These are phyloP conservation scores for Paratrypauchen microcephalus DNA, from an alignment of 2,797 vertebrate species.

Conservation along the genomic window DNA sequence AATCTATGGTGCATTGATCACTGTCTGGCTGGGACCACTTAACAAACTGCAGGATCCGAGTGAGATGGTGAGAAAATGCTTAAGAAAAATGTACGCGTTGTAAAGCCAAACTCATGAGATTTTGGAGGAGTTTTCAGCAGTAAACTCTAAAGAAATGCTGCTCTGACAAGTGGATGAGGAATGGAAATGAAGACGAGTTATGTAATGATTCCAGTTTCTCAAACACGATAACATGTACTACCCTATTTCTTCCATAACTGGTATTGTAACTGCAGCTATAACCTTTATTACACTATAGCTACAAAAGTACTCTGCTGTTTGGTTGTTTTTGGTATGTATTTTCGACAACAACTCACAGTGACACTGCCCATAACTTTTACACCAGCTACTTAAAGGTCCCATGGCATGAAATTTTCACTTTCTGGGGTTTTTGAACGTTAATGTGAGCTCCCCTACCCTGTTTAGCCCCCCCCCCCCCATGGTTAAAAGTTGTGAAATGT, in stretches of 20 bases:
- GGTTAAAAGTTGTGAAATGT: too few relatives aligned
- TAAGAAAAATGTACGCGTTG: constrained; percentile 7
- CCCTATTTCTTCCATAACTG: background rate
- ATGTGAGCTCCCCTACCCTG: too few relatives aligned
- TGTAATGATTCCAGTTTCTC: background rate
- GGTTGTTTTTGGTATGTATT: too few relatives aligned
- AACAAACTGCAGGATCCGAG: background rate
- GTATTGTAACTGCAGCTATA: background rate
- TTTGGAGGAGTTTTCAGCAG: background rate
- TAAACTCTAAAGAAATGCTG: background rate
- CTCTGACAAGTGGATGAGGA: background rate
- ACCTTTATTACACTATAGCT: background rate
- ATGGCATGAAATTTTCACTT: too few relatives aligned
- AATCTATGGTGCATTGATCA: constrained; percentile 7
- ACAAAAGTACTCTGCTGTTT: background rate
- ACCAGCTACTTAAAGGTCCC: background rate
- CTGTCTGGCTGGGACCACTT: background rate
- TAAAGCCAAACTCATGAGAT: background rate
- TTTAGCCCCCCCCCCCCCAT: too few relatives aligned
- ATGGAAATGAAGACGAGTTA: background rate
- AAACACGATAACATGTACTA: background rate
- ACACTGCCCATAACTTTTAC: too few relatives aligned
- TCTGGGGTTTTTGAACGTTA: too few relatives aligned
- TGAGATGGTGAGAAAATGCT: constrained; percentile 2
- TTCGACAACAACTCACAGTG: too few relatives aligned